Base-by-base conservation (phyloP, 2,113 vertebrate species). In the Struthidea cinerea region DNA sequence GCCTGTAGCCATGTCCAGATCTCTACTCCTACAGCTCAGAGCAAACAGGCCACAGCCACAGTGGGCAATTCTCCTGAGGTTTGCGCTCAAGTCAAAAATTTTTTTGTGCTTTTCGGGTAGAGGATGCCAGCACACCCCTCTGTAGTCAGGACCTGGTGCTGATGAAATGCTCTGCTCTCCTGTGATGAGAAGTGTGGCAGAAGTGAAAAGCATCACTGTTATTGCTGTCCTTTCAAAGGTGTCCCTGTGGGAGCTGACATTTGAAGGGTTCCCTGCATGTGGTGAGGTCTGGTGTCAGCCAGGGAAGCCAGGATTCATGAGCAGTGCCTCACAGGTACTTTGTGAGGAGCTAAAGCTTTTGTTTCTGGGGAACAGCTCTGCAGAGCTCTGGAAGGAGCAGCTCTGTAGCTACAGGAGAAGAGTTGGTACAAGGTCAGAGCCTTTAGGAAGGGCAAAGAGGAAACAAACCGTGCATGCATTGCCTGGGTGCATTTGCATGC, bases 381-480 rank as follows among this genome's bases (percentile, higher is more conserved):
- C 74, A 68, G 89, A 92, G 89, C 39, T 37, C 71, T 82, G 69
- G 64, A 94, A 94, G 73, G 86, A 91, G 83, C 90, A 41, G 53
- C 41, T 83, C 82, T 26, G 42, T 46, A 57, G 68, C 56, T 81
- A 18, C 60, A 30, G 78, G 28, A 64, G 46, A 47, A 59, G 79
- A 49, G 73, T 33, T 89, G 71, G 32, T 69, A 57, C 93, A 96
- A 96, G 86, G 96, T 94, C 96, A 93, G 61, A 87, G 90, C 53
- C 69, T 68, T 73, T 11, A 57, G 44, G 79, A 94, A 89, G 80
- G 69, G 53, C 80, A 82, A 39, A 76, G 79, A 79, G 85, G 39
- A 87, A 89, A 77, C 50, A 76, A 88, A 9, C 41, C 46, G 10
- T 22, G 47, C 57, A 6, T 71, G 44, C 35, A 10, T 3, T 12